Evolutionary conservation across 2,113 vertebrate species (phyloP).

Genomic region (Danionella cerebrum): DNA sequence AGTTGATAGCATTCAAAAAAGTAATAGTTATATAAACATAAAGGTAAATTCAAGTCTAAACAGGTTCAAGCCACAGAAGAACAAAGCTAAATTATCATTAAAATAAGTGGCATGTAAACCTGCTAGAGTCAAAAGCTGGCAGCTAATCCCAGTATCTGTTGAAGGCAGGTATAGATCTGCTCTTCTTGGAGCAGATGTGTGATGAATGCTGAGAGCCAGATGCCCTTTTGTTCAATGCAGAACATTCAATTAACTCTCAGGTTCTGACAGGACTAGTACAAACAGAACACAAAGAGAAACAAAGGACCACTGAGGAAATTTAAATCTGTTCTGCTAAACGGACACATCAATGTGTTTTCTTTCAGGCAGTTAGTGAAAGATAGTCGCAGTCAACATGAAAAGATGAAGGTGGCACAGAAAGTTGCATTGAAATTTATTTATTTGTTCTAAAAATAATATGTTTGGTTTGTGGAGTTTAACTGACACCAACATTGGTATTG

Average conservation of each 20-base stretch:
- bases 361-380: background rate
- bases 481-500: too few species aligned
- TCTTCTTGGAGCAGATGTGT: conserved; percentile 33
- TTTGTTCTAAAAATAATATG: too few species aligned
- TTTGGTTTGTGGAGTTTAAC: too few species aligned
- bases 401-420: too few species aligned
- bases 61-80: background rate
- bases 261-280: conserved; percentile 17
- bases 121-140: background rate
- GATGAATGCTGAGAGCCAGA: conserved; percentile 31
- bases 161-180: conserved; percentile 2
- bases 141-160: conserved; percentile 8
- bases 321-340: background rate
- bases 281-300: conserved; percentile 3
- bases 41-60: too few species aligned
- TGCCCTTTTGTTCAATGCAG: conserved; percentile 37
- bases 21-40: too few species aligned
- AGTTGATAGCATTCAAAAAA: too few species aligned
- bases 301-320: background rate
- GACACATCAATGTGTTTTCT: background rate
- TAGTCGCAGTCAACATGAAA: background rate
- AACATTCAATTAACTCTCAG: conserved; percentile 29
- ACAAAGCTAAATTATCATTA: background rate
- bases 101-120: background rate
- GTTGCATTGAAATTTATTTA: too few species aligned